A percentile compares a stretch with the other conserved stretches of the same genome.
Evolutionary conservation across 2,888 invertebrate genomes (phyloP).

Genomic region (Podabrus alpinus): DNA sequence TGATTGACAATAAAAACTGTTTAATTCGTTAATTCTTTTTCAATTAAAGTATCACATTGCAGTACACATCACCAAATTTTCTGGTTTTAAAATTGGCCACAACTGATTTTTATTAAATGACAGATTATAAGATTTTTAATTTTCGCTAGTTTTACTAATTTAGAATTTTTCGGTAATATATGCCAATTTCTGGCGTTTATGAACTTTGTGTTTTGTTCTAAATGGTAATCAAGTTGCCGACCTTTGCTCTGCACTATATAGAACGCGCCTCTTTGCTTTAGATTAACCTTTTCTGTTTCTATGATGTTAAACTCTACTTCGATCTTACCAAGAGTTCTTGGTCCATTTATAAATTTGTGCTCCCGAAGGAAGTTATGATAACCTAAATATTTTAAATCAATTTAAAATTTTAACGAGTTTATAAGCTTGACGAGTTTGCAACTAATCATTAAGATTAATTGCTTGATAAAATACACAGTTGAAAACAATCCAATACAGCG

Average conservation of each 20-base stretch:
- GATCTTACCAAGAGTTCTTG: neutral
- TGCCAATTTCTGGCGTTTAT: neutral
- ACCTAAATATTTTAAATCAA: neutral
- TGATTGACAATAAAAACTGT: no score
- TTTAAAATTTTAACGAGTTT: neutral
- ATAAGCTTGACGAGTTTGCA: no score
- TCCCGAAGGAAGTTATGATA: neutral
- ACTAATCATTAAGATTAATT: neutral
- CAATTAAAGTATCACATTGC: no score
- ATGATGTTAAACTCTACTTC: neutral
- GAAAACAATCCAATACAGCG: neutral
- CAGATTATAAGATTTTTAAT: no score
- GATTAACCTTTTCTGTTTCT: neutral
- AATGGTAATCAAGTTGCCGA: neutral
- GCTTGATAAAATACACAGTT: neutral
- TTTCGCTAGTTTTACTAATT: no score
- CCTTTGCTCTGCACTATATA: neutral
- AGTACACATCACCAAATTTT: no score
- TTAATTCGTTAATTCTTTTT: no score
- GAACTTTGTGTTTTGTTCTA: neutral
- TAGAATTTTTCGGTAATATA: no score
- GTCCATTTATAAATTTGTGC: neutral
- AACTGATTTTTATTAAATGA: no score
- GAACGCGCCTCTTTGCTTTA: neutral
- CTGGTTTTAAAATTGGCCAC: no score